phyloP scores from a whole-genome alignment of 2,113 vertebrate species.

The Sciurus niger region DNA sequence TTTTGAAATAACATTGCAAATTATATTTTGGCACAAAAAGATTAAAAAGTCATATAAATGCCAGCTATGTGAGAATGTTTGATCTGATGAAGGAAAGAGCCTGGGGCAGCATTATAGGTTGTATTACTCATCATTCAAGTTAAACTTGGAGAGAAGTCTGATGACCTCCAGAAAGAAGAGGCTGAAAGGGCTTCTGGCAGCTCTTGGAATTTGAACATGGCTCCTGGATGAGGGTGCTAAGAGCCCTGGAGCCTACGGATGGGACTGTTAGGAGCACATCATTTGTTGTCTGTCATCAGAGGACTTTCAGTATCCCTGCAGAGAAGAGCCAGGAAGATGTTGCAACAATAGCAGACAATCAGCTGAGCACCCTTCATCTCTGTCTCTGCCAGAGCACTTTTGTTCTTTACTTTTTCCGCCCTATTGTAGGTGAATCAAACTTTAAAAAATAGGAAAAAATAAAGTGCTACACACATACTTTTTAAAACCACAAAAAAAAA shows the following conservation, averaged over 20 bases:
- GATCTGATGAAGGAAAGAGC: neutral
- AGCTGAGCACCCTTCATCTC: fast-evolving
- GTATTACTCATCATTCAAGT: neutral
- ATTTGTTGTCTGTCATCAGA: no score
- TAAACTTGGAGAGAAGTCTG: neutral
- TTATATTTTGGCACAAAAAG: neutral
- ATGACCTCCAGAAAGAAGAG: neutral
- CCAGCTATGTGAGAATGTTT: neutral
- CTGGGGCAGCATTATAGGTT: fast-evolving
- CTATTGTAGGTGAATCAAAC: neutral
- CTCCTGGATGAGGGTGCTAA: no score
- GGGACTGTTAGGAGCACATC: fast-evolving
- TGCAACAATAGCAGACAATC: fast-evolving
- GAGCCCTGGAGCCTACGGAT: neutral
- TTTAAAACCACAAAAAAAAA: neutral
- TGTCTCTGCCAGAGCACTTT: no score
- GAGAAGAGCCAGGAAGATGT: neutral
- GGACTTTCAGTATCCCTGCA: neutral
- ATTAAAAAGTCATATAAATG: neutral
- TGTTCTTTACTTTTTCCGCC: no score
- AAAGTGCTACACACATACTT: neutral
- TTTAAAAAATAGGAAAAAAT: neutral
- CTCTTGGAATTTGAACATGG: neutral
- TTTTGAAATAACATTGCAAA: neutral
- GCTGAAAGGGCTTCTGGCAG: neutral